A percentile compares a stretch with the other conserved stretches of the same genome.
phyloP scores from a whole-genome alignment of 2,113 vertebrate species.

The Cinclus mexicanus region DNA sequence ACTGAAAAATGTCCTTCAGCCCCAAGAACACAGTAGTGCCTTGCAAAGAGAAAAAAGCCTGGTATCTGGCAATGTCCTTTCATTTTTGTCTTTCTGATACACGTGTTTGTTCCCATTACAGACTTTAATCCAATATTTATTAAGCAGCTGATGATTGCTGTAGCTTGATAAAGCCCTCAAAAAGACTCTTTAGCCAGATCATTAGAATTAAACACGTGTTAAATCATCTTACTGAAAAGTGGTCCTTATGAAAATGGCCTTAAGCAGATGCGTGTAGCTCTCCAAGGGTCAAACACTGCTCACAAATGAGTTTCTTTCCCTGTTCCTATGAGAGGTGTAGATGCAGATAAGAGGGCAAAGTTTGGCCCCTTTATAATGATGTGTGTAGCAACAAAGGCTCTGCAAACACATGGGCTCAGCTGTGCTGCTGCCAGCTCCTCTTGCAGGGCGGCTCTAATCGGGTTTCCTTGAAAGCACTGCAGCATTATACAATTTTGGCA shows the following conservation, averaged over 20 bases:
- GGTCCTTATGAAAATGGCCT: not conserved
- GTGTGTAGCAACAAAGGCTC: not conserved
- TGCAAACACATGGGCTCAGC: not conserved
- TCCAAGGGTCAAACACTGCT: not conserved
- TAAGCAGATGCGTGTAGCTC: not conserved
- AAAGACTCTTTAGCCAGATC: slow-evolving; percentile 32
- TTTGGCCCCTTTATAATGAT: not conserved
- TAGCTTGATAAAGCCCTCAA: slow-evolving; percentile 45
- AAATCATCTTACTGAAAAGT: slow-evolving; percentile 10
- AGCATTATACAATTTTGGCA: not conserved
- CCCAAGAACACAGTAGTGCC: not conserved
- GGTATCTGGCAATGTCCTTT: not conserved
- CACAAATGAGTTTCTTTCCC: not conserved
- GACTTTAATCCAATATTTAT: slow-evolving; percentile 63
- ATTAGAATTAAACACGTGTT: slow-evolving; percentile 33
- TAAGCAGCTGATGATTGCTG: slow-evolving; percentile 51
- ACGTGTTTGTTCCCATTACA: slow-evolving; percentile 2
- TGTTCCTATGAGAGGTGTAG: not conserved
- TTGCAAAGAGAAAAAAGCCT: not conserved
- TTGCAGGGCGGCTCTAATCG: not conserved
- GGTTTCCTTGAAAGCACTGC: not conserved
- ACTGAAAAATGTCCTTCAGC: not conserved
- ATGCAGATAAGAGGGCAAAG: slow-evolving; percentile 16
- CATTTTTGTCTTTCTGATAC: not conserved
- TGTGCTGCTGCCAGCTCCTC: not conserved